Base-by-base conservation (phyloP, 2,797 vertebrate species). In the Sebastes itinus region DNA sequence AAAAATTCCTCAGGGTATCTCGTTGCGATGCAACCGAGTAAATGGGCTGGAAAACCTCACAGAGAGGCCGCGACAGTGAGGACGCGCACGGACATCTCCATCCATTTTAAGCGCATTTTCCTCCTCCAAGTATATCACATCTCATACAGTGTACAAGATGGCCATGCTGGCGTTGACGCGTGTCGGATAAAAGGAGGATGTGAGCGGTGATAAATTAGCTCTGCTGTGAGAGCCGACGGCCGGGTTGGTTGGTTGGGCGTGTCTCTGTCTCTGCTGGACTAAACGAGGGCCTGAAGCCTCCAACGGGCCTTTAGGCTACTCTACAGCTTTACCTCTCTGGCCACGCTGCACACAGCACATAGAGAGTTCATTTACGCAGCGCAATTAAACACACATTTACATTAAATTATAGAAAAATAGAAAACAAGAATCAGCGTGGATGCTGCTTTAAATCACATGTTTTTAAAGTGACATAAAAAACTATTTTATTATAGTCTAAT, bases 231-330 rank as follows among this genome's bases (percentile, higher is more conserved):
- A 69, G 92, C 92, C 83, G 80, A 84, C 83, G 86, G 90, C 82
- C 77, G 89, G 88, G 84, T 16, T 42, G 38, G 38, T 42, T 42
- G 38, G 42, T 94, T 95, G 95, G 96, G 95, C 94, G 96, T 96
- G 95, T 95, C 95, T 93, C 90, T 87, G 91, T 95, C 95, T 93
- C 90, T 87, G 91, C 87, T 86, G 89, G 90, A 91, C 89, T 85
- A 75, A 92, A 83, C 86, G 76, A 92, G 82, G 93, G 90, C 93
- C 92, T 67, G 62, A 80, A 87, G 90, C 91, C 77, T 90, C 76
- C 72, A 85, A 87, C n/a, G 9, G 49, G 49, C 49, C 49, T n/a
- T 49, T 20, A 49, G 49, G 20, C 49, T n/a, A 11, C 18, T 9
- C 20, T 74, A 82, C 25, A 42, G 61, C 61, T 82, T 82, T 73